A percentile compares a stretch with the other conserved stretches of the same genome.
Conservation (phyloP, 2,113 vertebrate genomes). For the Nothobranchius kuhntae region DNA sequence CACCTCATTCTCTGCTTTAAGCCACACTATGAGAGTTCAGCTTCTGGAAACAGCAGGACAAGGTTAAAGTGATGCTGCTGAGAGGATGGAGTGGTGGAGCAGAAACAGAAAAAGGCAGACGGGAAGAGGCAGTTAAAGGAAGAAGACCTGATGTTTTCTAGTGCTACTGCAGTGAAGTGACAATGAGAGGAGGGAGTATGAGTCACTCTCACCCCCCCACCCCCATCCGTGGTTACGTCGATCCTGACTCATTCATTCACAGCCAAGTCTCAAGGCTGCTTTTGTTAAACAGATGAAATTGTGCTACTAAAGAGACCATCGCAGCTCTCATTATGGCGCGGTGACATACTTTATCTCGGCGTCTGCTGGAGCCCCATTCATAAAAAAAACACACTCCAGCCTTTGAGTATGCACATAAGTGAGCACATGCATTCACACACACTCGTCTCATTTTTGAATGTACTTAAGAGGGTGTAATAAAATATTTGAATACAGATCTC, state of each 20-base stretch:
- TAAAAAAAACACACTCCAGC: conserved; percentile 49
- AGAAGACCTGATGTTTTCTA: conserved; percentile 60
- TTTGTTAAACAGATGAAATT: conserved; percentile 64
- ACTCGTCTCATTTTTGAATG: conserved; percentile 7
- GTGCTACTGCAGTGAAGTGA: conserved; percentile 71
- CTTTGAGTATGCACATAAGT: conserved; percentile 29
- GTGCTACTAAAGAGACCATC: conserved; percentile 61
- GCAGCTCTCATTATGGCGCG: conserved; percentile 52
- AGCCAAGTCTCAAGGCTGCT: conserved; percentile 51
- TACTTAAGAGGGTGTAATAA: neutral
- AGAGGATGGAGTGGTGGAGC: neutral
- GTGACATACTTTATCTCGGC: conserved; percentile 59
- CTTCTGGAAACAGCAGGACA: neutral
- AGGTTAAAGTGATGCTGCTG: too few species aligned
- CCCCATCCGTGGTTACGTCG: conserved; percentile 55
- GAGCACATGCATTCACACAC: neutral
- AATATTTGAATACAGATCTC: conserved; percentile 6
- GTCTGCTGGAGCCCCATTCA: conserved; percentile 59
- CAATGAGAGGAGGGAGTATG: conserved; percentile 72
- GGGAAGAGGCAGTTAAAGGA: conserved; percentile 44
- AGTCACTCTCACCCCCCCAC: conserved; percentile 55
- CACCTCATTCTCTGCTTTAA: neutral
- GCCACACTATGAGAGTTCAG: neutral
- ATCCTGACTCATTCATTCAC: conserved; percentile 74
- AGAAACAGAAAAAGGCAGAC: conserved; percentile 7